phyloP scores from a whole-genome alignment of 2,888 invertebrate genomes.

The Dermolepida albohirtum region DNA sequence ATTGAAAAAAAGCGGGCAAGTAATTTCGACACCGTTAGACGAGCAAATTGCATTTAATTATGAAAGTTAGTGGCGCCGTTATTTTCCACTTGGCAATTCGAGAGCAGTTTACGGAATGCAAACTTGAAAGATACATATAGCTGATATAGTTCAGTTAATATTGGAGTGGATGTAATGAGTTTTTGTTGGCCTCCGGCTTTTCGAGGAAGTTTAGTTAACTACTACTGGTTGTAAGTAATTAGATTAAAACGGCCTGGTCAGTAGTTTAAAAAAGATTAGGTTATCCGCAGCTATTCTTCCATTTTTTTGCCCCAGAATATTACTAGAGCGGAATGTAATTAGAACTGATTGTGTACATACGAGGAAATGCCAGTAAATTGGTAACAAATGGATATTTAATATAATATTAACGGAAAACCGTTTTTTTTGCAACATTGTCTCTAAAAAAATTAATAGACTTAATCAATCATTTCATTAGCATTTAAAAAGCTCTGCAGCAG shows the following conservation, averaged over 20 bases:
- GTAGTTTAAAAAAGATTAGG: slow-evolving; percentile 24
- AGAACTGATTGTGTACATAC: too few relatives aligned
- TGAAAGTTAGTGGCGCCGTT: slow-evolving; percentile 5
- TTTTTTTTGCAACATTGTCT: too few relatives aligned
- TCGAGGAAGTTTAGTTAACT: neutral
- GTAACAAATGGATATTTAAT: too few relatives aligned
- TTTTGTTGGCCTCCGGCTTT: slow-evolving; percentile 16
- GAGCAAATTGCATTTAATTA: slow-evolving; percentile 21
- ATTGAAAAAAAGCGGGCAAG: too few relatives aligned
- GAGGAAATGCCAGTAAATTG: too few relatives aligned
- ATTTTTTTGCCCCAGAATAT: neutral
- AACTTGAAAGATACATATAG: slow-evolving; percentile 18
- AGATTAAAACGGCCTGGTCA: slow-evolving; percentile 11
- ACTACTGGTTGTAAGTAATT: slow-evolving; percentile 9
- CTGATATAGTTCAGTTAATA: slow-evolving; percentile 18
- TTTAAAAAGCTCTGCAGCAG: too few relatives aligned
- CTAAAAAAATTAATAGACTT: too few relatives aligned
- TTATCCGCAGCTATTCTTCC: neutral
- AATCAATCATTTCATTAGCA: too few relatives aligned
- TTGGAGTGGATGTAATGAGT: slow-evolving; percentile 14
- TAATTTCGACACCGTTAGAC: slow-evolving; percentile 1
- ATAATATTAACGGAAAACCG: too few relatives aligned
- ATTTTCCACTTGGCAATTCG: slow-evolving; percentile 16
- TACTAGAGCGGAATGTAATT: too few relatives aligned
- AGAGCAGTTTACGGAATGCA: slow-evolving; percentile 2